Conservation (phyloP, 1,140 invertebrate genomes). For the Trichomalopsis sarcophagae region DNA sequence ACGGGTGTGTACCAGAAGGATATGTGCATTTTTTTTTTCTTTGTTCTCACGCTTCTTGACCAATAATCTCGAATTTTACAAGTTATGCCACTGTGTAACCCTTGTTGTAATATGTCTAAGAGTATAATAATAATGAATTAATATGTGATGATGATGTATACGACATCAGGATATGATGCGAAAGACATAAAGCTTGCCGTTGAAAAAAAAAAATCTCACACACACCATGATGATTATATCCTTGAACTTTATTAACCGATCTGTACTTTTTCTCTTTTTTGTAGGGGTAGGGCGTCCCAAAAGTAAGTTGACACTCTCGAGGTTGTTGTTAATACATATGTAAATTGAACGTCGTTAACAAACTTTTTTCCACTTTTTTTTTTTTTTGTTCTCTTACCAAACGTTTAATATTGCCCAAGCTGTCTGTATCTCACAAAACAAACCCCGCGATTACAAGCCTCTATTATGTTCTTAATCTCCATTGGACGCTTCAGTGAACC, state of each 20-base stretch:
- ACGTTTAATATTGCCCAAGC: background rate
- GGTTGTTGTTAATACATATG: conserved; percentile 55
- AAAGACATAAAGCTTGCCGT: background rate
- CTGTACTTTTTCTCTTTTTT: conserved; percentile 72
- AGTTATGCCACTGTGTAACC: background rate
- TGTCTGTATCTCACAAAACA: conserved; percentile 15
- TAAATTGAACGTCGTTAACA: conserved; percentile 69
- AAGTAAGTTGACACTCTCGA: conserved; percentile 72
- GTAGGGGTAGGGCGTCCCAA: conserved; percentile 76
- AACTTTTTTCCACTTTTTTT: conserved; percentile 50
- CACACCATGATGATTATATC: conserved; percentile 29
- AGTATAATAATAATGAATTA: conserved; percentile 1
- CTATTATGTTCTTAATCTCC: conserved; percentile 46
- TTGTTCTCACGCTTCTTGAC: background rate
- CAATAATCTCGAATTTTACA: background rate
- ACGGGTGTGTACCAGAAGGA: background rate
- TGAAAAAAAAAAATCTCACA: background rate
- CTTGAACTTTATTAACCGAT: conserved; percentile 68
- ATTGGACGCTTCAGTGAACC: conserved; percentile 46
- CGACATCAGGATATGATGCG: background rate
- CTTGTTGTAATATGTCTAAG: background rate
- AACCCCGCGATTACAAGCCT: background rate
- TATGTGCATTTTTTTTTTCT: background rate
- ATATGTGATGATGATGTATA: conserved; percentile 23
- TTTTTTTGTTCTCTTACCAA: conserved; percentile 24